Evolutionary conservation across 2,113 vertebrate species (phyloP), one percentile per base, ranked within the genome.

Genomic region (Nanorana parkeri): DNA sequence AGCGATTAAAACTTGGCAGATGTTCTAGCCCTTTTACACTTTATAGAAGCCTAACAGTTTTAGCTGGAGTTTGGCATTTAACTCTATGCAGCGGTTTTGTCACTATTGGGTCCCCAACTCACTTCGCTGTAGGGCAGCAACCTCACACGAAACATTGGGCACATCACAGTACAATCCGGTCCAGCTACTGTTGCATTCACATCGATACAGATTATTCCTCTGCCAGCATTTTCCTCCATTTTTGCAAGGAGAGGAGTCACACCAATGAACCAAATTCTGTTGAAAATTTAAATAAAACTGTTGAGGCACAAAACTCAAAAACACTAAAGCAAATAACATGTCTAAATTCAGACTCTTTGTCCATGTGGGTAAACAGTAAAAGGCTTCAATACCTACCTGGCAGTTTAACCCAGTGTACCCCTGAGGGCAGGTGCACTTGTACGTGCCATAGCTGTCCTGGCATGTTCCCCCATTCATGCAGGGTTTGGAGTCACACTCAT

Each of bases 241-340:
- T 84, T 97, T 98, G 86, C 97, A 99, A 2, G 98, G 98, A 0
- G 95, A 95, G 0, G 95, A 96, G 84, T 97, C 96, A 0, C 98
- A 99, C 98, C 98, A 99, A 41, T 90, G 94, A 74, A 99, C 96
- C 74, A 99, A 85, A 76, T 93, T 96, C 98, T 99, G 84, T n/a
- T 47, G 1, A 47, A 47, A 47, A 15, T 47, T 15, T 13, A 47
- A 11, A 47, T 15, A 11, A 47, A 47, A 47, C 10, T 47, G 41
- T 47, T 47, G 41, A 10, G 11, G 10, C 2, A 36, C 5, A 36
- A 6, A 36, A 36, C 32, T 36, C 41, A 13, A 47, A 15, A 47
- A 47, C 41, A 47, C 32, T 36, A 36, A 32, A 36, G 41, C 13
- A 2, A 11, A 47, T 47, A 47, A 47, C 41, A 13, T 47, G 5